Conservation (phyloP, 2,797 vertebrate genomes). For the Artibeus lituratus region DNA sequence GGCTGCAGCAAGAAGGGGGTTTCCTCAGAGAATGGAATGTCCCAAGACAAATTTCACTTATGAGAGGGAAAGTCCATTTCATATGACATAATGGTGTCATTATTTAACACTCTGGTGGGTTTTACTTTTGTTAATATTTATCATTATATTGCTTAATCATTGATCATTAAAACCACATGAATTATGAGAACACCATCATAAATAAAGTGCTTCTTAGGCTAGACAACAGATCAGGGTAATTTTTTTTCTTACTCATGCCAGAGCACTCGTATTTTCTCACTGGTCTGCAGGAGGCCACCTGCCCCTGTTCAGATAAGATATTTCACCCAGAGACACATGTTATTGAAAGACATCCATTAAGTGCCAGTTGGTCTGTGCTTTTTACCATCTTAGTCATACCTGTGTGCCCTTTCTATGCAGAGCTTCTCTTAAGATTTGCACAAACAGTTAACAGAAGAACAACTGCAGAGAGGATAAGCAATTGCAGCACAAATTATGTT, state of each 20-base stretch:
- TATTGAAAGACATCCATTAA: neutral
- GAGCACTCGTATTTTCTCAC: neutral
- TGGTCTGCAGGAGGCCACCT: neutral
- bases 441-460: neutral
- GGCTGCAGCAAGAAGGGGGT: constrained; percentile 46
- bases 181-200: neutral
- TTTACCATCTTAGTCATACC: neutral
- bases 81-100: neutral
- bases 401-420: neutral
- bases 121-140: constrained; percentile 16
- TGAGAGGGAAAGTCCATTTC: constrained; percentile 66
- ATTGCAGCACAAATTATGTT: too few relatives aligned
- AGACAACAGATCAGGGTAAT: neutral
- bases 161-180: neutral
- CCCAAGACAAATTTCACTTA: constrained; percentile 56
- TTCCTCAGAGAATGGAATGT: constrained; percentile 66
- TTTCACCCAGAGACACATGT: neutral
- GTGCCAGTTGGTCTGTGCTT: neutral
- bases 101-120: neutral
- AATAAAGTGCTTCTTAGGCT: neutral
- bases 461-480: neutral
- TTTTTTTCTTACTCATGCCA: neutral
- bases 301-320: neutral
- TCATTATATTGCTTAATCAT: constrained; percentile 31
- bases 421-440: neutral